Base-by-base conservation (phyloP, 2,888 invertebrate species). In the Hydriomena furcata region DNA sequence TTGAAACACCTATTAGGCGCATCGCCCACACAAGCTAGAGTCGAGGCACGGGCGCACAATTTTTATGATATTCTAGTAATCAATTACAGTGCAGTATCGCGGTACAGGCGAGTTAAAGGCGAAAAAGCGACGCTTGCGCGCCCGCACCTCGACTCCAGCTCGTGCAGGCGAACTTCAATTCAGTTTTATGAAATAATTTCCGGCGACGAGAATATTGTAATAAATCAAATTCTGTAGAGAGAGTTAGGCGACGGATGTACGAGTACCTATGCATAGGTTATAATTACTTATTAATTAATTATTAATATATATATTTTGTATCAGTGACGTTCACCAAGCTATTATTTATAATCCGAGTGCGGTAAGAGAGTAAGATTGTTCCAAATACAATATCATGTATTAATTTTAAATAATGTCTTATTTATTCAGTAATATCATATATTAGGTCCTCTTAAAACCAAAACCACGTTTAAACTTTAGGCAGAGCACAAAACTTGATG, bases 341-440 rank as follows among this genome's bases (percentile, higher is more conserved):
- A 71, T 73, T 81, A 83, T 82, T 85, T 86, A 83, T 83, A 82
- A 77, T 79, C 58, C 76, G n/a, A 79, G 77, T 65, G 78, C 76
- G 73, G 71, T 82, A 83, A 82, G 79, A 79, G 67, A 78, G 73
- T 77, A 69, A 68, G 63, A 79, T 79, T 78, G 81, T 84, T 87
- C 76, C 76, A 84, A 87, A 87, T 87, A 86, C 82, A 87, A 79
- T 80, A 82, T 82, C 81, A 79, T 83, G 82, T 84, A 84, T 78
- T 76, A 66, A 66, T 52, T 52, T 43, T 43, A 60, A 21, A 35
- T 31, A 35, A 38, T 63, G 58, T 63, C 54, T 63, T 62, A 30
- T 41, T 47, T 41, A n/a, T 21, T 25, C 11, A 5, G 5, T 13
- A 11, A n/a, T 5, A 13, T 1, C 5, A 1, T 30, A 5, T 7